A percentile compares a stretch with the other conserved stretches of the same genome.
Evolutionary conservation across 2,888 invertebrate genomes (phyloP).

Genomic region (Brachylomia viminalis): DNA sequence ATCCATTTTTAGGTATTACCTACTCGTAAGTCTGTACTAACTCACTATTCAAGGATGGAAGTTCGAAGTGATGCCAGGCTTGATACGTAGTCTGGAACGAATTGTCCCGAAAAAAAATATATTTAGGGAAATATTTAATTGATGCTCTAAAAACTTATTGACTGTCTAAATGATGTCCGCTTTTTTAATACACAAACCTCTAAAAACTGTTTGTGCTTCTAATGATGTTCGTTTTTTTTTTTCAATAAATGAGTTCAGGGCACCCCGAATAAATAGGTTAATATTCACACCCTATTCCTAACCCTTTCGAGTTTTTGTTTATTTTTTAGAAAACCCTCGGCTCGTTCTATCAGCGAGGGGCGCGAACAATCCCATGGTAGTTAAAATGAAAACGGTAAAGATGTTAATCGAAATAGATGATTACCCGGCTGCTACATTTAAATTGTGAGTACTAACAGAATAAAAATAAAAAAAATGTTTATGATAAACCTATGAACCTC

Average conservation of each 20-base stretch:
- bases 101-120: background rate
- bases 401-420: slow-evolving; percentile 64
- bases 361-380: background rate
- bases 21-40: background rate
- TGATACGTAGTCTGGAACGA: background rate
- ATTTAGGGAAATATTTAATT: background rate
- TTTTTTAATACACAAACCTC: background rate
- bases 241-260: no score
- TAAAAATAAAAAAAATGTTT: background rate
- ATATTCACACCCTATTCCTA: background rate
- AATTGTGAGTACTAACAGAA: slow-evolving; percentile 73
- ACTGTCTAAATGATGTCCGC: background rate
- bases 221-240: background rate
- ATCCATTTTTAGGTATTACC: background rate
- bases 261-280: background rate
- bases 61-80: background rate
- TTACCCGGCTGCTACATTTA: slow-evolving; percentile 72
- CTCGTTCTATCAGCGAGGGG: slow-evolving; percentile 56
- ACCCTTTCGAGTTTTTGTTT: background rate
- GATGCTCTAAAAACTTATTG: background rate
- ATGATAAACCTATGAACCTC: background rate
- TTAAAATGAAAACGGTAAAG: slow-evolving; percentile 43
- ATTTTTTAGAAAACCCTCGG: slow-evolving; percentile 56
- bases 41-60: background rate
- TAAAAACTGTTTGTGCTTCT: background rate